Percentiles rank a stretch among this genome's conserved stretches.
Evolutionary conservation across 53 echinoderm and acorn worm genomes (phyloP).

Genomic region (Hippasteria phrygiana): DNA sequence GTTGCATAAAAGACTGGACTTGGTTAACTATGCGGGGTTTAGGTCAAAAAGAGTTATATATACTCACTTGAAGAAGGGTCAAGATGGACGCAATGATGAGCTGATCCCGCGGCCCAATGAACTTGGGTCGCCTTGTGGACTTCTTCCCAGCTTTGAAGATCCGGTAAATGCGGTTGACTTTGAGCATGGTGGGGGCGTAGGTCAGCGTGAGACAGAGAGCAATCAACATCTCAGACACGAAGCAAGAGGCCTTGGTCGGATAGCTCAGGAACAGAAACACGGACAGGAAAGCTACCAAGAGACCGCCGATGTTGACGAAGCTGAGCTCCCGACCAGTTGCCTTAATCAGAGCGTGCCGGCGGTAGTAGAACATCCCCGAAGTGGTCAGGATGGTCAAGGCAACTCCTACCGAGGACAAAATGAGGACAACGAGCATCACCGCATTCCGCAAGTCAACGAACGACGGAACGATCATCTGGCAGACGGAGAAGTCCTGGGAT

Average conservation of each 20-base stretch:
- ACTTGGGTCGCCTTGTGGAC: conserved; percentile 61
- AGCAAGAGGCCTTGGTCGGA: conserved; percentile 61
- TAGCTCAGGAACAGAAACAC: conserved; percentile 46
- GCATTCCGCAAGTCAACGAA: conserved; percentile 61
- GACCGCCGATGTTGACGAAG: conserved; percentile 64
- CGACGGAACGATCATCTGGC: conserved; percentile 60
- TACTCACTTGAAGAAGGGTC: conserved; percentile 45
- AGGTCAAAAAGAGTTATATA: background rate
- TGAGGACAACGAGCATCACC: conserved; percentile 16
- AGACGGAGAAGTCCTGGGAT: conserved; percentile 69
- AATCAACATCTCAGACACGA: conserved; percentile 10
- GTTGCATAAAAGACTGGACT: too few relatives aligned
- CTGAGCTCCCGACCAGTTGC: conserved; percentile 81
- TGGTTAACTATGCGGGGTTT: too few relatives aligned
- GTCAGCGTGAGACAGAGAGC: conserved; percentile 49
- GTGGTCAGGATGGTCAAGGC: conserved; percentile 16
- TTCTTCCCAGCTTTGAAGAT: conserved; percentile 70
- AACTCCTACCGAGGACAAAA: conserved; percentile 33
- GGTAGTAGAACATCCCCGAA: conserved; percentile 40
- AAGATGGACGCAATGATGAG: conserved; percentile 26
- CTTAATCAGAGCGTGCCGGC: conserved; percentile 72
- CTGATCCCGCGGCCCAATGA: conserved; percentile 65
- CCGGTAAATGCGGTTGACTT: conserved; percentile 74
- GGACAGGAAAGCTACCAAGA: conserved; percentile 64
- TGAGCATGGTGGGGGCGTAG: conserved; percentile 60